These are phyloP conservation scores for Sclerurus mexicanus DNA, from an alignment of 2,113 vertebrate genomes.

Conservation along the genomic window DNA sequence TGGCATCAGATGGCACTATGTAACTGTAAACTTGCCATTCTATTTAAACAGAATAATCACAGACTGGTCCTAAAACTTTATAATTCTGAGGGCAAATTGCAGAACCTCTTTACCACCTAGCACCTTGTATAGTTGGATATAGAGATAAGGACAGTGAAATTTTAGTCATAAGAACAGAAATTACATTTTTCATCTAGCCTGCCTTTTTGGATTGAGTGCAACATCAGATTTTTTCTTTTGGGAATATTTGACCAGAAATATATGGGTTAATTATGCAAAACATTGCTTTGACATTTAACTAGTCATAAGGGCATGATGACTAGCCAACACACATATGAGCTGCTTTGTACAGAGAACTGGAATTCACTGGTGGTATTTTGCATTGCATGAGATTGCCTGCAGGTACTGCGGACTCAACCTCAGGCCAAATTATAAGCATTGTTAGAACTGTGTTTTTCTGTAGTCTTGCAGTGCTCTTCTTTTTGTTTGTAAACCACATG, in stretches of 20 bases:
- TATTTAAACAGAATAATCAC: not conserved
- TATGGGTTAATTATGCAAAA: not conserved
- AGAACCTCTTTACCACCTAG: not conserved
- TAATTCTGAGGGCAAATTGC: not conserved
- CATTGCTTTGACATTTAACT: not conserved
- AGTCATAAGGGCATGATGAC: not conserved
- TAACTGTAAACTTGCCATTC: not conserved
- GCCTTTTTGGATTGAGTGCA: not conserved
- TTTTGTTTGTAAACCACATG: slow-evolving; percentile 21
- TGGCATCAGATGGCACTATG: not conserved
- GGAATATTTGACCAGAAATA: not conserved
- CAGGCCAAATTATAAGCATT: not conserved
- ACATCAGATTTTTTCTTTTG: not conserved
- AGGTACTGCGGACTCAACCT: not conserved
- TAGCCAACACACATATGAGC: not conserved
- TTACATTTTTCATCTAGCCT: rapidly evolving
- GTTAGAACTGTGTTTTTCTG: not conserved
- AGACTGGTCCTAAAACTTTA: not conserved
- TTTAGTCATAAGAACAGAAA: not conserved
- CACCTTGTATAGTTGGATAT: rapidly evolving
- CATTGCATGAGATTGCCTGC: not conserved
- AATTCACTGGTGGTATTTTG: not conserved
- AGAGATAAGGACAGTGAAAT: not conserved
- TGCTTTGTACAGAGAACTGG: not conserved
- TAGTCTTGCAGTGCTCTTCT: not conserved